Percentiles rank a stretch among this genome's conserved stretches.
These are phyloP conservation scores for Bolinopsis microptera DNA, from an alignment of 37 sponge, comb jelly and placozoan species.

Conservation along the genomic window DNA sequence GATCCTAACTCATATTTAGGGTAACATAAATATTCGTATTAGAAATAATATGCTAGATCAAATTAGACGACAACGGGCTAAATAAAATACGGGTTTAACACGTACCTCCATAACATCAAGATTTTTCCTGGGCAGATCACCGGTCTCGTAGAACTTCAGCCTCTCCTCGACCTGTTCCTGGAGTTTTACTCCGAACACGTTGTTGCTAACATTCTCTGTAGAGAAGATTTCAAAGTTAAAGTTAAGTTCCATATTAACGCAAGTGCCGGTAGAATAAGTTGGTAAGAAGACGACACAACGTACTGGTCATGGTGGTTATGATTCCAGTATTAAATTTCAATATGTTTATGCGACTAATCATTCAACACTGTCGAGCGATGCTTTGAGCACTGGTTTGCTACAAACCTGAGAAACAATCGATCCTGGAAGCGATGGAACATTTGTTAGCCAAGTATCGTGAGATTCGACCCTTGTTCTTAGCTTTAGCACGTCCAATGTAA, in stretches of 20 bases:
- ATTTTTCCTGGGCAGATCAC: slow-evolving; percentile 85
- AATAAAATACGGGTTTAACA: too few species aligned
- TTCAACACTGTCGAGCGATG: background rate
- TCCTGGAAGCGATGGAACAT: slow-evolving; percentile 95
- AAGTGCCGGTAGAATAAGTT: background rate
- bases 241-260: too few species aligned
- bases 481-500: slow-evolving; percentile 92
- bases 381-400: too few species aligned
- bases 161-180: slow-evolving; percentile 95
- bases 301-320: too few species aligned
- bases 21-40: too few species aligned
- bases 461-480: slow-evolving; percentile 96
- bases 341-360: too few species aligned
- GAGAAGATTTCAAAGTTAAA: too few species aligned
- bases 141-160: slow-evolving; percentile 92
- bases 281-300: background rate
- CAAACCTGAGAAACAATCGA: slow-evolving; percentile 93
- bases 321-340: too few species aligned
- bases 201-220: slow-evolving; percentile 79
- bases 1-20: too few species aligned
- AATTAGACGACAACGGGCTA: too few species aligned
- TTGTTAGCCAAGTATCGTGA: slow-evolving; percentile 98
- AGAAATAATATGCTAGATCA: too few species aligned
- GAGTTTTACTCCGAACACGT: slow-evolving; percentile 88
- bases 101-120: slow-evolving; percentile 92